Evolutionary conservation across 2,888 invertebrate species (phyloP), one percentile per base, ranked within the genome.

Genomic region (Cryptocheilus praepositus): DNA sequence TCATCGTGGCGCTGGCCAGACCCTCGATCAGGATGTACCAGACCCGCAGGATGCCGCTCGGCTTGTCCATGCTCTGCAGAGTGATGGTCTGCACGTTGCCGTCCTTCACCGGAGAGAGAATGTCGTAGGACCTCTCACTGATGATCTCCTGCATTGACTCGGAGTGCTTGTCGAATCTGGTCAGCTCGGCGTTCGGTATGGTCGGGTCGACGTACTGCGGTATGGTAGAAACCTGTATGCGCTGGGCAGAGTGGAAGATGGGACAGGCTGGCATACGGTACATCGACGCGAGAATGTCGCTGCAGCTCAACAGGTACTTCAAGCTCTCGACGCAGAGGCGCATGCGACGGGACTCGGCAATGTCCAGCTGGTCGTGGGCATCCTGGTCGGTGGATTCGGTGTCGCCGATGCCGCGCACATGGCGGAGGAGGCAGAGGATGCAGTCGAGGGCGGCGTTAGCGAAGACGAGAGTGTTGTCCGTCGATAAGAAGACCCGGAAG

Each of bases 221-320:
- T 2, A 94, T 93, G 58, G 93, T 92, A 66, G 95, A 94, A 0
- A 94, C 93, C 85, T 94, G 94, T 73, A 95, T 93, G 83, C 94
- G 92, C 83, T 96, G 95, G 0, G 96, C 96, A 15, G 97, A 94
- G 87, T 96, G 96, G 85, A 98, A 97, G 70, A 94, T 94, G 0
- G 98, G 98, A 86, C 97, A 97, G 81, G 96, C 96, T 0, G 97
- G 97, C 97, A 98, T 97, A 82, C 94, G 94, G 88, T 95, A 96
- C 96, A 98, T 97, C 89, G 95, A 95, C 2, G 95, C 94, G 61
- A 98, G 89, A 77, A 98, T 96, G 72, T 94, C 93, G 65, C 95
- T 95, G 86, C 97, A 97, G 79, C 93, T 95, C 85, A 96, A 93
- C 36, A 98, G 90, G 83, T 96, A 95, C 80, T 95, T 94, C 28